Percentiles rank a stretch among this genome's conserved stretches.
Evolutionary conservation across 2,113 vertebrate species (phyloP).

Genomic region (Cryptomyrus ogoouensis): DNA sequence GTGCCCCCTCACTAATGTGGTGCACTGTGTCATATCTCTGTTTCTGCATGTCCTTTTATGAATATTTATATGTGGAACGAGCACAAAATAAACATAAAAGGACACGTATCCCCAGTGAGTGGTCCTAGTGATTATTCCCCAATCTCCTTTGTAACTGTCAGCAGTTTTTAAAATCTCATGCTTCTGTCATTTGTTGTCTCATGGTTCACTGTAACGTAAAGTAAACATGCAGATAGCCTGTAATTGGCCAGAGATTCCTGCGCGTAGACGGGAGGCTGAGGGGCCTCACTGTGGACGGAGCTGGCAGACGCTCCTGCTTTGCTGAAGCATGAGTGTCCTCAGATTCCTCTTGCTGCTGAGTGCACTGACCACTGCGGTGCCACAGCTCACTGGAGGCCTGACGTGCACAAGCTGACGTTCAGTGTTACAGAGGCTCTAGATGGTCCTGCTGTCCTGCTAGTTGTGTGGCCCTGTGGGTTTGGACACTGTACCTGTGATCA

Average conservation of each 20-base stretch:
- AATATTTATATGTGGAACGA: neutral
- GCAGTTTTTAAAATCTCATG: neutral
- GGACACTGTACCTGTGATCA: neutral
- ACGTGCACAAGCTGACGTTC: neutral
- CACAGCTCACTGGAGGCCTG: neutral
- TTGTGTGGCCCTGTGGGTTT: neutral
- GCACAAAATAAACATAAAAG: conserved; percentile 11
- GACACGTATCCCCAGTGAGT: neutral
- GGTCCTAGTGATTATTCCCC: neutral
- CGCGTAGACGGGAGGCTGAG: neutral
- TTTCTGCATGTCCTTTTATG: neutral
- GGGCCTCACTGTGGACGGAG: neutral
- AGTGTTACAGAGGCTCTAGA: neutral
- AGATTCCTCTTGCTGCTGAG: neutral
- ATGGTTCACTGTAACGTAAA: neutral
- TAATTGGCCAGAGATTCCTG: neutral
- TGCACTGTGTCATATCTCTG: neutral
- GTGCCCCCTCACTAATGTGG: neutral
- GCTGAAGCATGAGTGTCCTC: neutral
- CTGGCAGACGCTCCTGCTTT: neutral
- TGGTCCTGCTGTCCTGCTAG: neutral
- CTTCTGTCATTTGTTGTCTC: neutral
- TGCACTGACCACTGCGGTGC: neutral
- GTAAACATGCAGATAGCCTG: neutral
- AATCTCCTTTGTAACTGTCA: neutral